Evolutionary conservation across 2,797 vertebrate genomes (phyloP), one percentile per base, ranked within the genome.

Genomic region (Hyperoplus immaculatus): DNA sequence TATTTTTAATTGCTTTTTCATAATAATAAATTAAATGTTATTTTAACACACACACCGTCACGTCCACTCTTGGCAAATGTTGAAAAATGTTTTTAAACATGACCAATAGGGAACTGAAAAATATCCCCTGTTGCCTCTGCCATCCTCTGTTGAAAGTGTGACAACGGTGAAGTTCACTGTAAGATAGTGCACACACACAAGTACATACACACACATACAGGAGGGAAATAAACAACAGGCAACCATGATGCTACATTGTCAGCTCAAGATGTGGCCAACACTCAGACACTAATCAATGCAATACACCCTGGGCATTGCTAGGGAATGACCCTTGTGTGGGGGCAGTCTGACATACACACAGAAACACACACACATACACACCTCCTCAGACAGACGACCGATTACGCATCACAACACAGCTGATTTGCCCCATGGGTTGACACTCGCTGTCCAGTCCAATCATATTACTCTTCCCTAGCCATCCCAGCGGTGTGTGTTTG

Each of bases 361-460:
- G 38, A 77, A 62, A 51, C 85, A 72, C 62, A 69, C 60, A 61
- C 70, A 60, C 72, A 66, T 72, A 51, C 78, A 62, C 60, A 67
- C 83, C 86, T 86, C 83, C 80, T 81, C 75, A 89, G 87, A 92
- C 78, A 73, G 83, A 72, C 49, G 58, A 80, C 75, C 72, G 85
- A 91, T 91, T 87, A 91, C 87, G 89, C 92, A 92, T 91, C 89
- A 85, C 82, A 92, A 90, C 90, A 85, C 89, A 90, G 85, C 89
- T 89, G 92, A 93, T 91, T 87, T 87, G 89, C 92, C 93, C 92
- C 75, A 63, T 89, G 90, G 93, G 86, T 86, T 91, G 93, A 93
- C 91, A 90, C 88, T 91, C 0, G 69, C 91, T 94, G 93, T 94
- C 92, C 88, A 68, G 65, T 90, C 81, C 56, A 72, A 93, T 94